These are phyloP conservation scores for Vireo griseus DNA, from an alignment of 2,797 vertebrate genomes.

Conservation along the genomic window DNA sequence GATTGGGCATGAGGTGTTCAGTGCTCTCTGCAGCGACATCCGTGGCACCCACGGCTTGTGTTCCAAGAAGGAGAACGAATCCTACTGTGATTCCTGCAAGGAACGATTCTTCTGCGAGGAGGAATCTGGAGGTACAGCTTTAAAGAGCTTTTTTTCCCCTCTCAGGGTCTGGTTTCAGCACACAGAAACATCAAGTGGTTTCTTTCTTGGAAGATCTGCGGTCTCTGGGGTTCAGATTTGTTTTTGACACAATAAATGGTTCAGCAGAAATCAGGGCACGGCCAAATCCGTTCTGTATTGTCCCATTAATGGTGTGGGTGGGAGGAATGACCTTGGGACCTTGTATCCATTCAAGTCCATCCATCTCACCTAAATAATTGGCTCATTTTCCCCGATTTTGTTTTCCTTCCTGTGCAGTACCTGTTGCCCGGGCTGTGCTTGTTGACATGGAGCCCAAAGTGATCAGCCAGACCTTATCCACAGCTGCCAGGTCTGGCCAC, in stretches of 20 bases:
- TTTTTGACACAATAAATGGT: not conserved
- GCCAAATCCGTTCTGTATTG: not conserved
- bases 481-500: conserved; percentile 77
- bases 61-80: conserved; percentile 70
- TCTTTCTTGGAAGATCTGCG: not conserved
- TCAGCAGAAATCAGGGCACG: not conserved
- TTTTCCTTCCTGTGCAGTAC: conserved; percentile 62
- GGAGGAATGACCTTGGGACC: fast-evolving
- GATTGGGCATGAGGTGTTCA: conserved; percentile 87
- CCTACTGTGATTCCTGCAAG: conserved; percentile 73
- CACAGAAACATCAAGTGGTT: not conserved
- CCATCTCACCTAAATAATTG: not conserved
- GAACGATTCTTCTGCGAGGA: conserved; percentile 87
- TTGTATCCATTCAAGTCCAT: not conserved
- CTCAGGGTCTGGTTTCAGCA: not conserved
- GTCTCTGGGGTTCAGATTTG: not conserved
- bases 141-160: not conserved
- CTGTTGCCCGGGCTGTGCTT: conserved; percentile 85
- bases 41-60: conserved; percentile 63
- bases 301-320: not conserved
- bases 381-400: fast-evolving
- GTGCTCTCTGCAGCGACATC: conserved; percentile 76
- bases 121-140: conserved; percentile 75
- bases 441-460: conserved; percentile 98
- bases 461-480: conserved; percentile 81